Base-by-base conservation (phyloP, 2,797 vertebrate genomes). In the Rhynchotus rufescens region DNA sequence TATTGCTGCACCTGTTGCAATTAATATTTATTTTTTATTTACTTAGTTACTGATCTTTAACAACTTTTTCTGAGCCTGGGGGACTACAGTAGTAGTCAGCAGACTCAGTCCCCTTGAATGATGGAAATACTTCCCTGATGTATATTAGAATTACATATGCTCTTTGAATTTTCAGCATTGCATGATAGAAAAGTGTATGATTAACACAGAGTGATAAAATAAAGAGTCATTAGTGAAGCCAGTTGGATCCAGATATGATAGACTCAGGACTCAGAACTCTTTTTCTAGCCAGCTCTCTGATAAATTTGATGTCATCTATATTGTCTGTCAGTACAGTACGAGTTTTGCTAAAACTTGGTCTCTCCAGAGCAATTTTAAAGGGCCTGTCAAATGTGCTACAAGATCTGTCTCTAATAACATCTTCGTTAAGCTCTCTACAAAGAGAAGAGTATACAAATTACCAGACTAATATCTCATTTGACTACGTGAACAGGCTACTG, bases 351-450 rank as follows among this genome's bases (percentile, higher is more conserved):
- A 91, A 73, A 65, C 57, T 65, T 1, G 3, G 10, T 65, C 12
- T 84, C 67, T 65, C 30, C 69, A 57, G 30, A 66, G 49, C 15
- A 71, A 10, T 79, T 82, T 30, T 56, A 68, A 30, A 66, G 42
- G 23, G 14, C 75, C 42, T 91, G 52, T 73, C 77, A 45, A 75
- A 56, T 38, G 13, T 86, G 59, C 57, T 84, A 56, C 38, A 76
- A 92, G 73, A 56, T 80, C 90, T 93, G 86, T 81, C 69, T 87
- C 81, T 87, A 91, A 84, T 88, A 90, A 96, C 51, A 54, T 90
- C 94, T 96, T 90, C 66, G 94, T 90, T 93, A 93, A 90, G 73
- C 14, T 73, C 30, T 88, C 74, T 80, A 51, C 88, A 90, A 88
- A 92, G n/a, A 88, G 88, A 78, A 77, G 80, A 73, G 57, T 74